Conservation (phyloP, 2,888 invertebrate species). For the Lepidocyrtoides sp. region DNA sequence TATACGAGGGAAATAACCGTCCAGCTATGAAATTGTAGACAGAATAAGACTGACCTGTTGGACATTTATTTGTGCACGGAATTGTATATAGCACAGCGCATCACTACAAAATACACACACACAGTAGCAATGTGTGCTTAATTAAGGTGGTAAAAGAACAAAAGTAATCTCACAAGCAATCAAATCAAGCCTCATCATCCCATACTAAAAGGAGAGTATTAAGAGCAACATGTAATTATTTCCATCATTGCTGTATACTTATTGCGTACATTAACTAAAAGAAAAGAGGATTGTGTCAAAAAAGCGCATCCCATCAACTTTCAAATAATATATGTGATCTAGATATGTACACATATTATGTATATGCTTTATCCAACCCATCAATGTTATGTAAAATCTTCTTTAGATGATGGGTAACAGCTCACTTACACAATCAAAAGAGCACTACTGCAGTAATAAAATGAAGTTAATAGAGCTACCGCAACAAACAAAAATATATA, state of each 20-base stretch:
- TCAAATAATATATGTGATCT: too few relatives aligned
- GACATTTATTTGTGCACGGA: conserved; percentile 7
- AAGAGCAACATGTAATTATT: conserved; percentile 47
- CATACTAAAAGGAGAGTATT: conserved; percentile 50
- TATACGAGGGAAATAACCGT: background rate
- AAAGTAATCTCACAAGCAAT: conserved; percentile 62
- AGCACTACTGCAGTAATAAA: background rate
- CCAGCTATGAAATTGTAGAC: background rate
- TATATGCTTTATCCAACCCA: background rate
- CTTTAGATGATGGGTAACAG: conserved; percentile 56
- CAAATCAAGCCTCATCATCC: conserved; percentile 65
- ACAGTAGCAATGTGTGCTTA: conserved; percentile 63
- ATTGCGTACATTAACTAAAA: conserved; percentile 5
- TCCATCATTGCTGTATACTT: conserved; percentile 15
- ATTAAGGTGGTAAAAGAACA: conserved; percentile 74
- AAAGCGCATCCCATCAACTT: conserved; percentile 9
- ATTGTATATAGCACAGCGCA: background rate
- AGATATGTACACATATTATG: too few relatives aligned
- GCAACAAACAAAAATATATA: background rate
- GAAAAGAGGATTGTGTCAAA: conserved; percentile 32
- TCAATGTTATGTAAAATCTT: conserved; percentile 19
- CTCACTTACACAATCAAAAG: conserved; percentile 31
- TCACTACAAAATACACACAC: background rate
- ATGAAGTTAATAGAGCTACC: background rate
- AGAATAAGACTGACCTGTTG: background rate